Evolutionary conservation across 2,888 invertebrate species (phyloP), one percentile per base, ranked within the genome.

Genomic region (Frankliniella fusca): DNA sequence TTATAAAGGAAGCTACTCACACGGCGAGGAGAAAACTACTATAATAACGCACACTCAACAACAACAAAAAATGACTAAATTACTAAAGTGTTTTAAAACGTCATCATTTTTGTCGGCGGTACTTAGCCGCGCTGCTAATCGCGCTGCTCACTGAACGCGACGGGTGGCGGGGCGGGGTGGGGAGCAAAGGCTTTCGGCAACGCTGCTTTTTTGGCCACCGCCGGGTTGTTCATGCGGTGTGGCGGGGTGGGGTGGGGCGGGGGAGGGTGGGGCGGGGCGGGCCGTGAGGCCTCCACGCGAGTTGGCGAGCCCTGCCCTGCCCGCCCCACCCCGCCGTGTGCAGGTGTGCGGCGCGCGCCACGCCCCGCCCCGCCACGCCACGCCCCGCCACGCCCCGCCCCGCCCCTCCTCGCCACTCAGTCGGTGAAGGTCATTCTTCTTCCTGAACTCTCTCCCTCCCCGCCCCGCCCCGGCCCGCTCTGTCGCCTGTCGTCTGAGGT

Each of bases 401-500:
- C 54, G 54, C 54, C 54, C 15, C 54, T 0, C 15, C 15, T 11
- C 23, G 70, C 70, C 70, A 11, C 70, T 76, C 27, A 76, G 70
- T 76, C 70, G 70, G 70, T 76, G 70, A 76, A 76, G 70, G 70
- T 76, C 70, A 76, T 23, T 76, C 70, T 76, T 76, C 70, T 76
- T 27, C 70, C 70, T 76, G 23, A 23, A n/a, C 70, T 70, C 70
- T 23, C 70, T 27, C 70, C 27, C 2, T 3, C 70, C 70, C 70
- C 70, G 23, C 70, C 70, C 70, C 70, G 2, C 23, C 27, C 70
- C 70, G 54, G 15, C 54, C 20, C 54, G 54, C 54, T 54, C 18
- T 54, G 54, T 54, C 54, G 15, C 27, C 23, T 12, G 27, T 76
- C 70, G 70, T 76, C 70, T 76, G 70, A 76, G 70, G 70, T 76